These are phyloP conservation scores for Polypedilum pembai DNA, from an alignment of 1,140 invertebrate genomes.

Conservation along the genomic window DNA sequence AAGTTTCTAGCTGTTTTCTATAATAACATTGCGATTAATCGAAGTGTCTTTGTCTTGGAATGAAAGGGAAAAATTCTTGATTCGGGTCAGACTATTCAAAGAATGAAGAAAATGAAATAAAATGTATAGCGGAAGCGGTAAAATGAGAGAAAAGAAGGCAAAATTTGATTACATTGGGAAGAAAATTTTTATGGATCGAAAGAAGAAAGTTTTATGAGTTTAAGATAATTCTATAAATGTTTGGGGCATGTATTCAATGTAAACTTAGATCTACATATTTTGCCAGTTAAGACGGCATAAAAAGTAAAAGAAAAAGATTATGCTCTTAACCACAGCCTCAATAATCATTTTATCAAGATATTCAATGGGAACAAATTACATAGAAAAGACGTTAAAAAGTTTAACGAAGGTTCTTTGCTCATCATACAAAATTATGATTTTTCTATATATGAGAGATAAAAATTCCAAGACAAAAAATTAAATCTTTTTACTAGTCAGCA, in stretches of 20 bases:
- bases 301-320: no score
- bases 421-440: no score
- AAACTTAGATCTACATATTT: no score
- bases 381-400: slow-evolving; percentile 19
- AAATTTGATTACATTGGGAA: slow-evolving; percentile 14
- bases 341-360: neutral
- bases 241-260: neutral
- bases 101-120: neutral
- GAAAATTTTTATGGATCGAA: neutral
- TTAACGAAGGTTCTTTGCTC: neutral
- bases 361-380: neutral
- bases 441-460: no score
- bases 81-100: neutral
- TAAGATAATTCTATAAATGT: slow-evolving; percentile 19
- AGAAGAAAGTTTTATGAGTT: slow-evolving; percentile 13
- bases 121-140: neutral
- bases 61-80: neutral
- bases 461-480: no score
- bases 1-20: no score
- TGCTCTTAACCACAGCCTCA: no score
- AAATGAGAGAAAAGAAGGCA: neutral
- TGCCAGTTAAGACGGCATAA: no score
- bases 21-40: no score
- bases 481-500: no score
- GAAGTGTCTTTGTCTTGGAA: no score